phyloP scores from a whole-genome alignment of 2,888 invertebrate genomes.

The Siphlonurus alternatus region DNA sequence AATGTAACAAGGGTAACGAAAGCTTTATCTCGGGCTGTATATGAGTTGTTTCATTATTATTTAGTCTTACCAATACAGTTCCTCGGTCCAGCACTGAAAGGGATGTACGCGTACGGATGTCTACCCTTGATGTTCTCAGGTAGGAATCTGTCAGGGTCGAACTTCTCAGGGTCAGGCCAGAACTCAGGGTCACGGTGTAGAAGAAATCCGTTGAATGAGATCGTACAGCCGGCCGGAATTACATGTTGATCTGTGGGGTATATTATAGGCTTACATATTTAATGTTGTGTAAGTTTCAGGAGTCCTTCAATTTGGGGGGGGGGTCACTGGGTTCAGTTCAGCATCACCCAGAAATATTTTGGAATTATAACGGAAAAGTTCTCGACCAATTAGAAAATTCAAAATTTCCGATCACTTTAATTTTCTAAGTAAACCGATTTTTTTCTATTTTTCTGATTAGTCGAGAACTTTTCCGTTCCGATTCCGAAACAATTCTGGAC shows the following conservation, averaged over 20 bases:
- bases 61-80: slow-evolving; percentile 6
- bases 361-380: too few relatives aligned
- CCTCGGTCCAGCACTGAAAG: slow-evolving; percentile 8
- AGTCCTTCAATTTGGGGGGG: too few relatives aligned
- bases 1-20: too few relatives aligned
- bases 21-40: not conserved
- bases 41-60: not conserved
- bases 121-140: slow-evolving; percentile 1
- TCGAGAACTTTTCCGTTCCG: too few relatives aligned
- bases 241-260: slow-evolving; percentile 3
- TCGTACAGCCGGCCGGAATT: slow-evolving; percentile 4
- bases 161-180: slow-evolving; percentile 6
- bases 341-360: too few relatives aligned
- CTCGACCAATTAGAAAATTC: too few relatives aligned
- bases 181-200: slow-evolving; percentile 6
- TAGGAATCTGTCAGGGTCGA: slow-evolving; percentile 8
- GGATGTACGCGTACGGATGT: slow-evolving; percentile 9
- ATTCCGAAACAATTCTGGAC: too few relatives aligned
- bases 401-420: too few relatives aligned
- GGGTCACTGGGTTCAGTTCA: too few relatives aligned
- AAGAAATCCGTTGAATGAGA: not conserved
- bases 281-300: not conserved
- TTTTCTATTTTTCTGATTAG: too few relatives aligned
- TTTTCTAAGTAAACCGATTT: too few relatives aligned
- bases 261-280: too few relatives aligned